These are phyloP conservation scores for Empis livida DNA, from an alignment of 2,888 invertebrate genomes.

Conservation along the genomic window DNA sequence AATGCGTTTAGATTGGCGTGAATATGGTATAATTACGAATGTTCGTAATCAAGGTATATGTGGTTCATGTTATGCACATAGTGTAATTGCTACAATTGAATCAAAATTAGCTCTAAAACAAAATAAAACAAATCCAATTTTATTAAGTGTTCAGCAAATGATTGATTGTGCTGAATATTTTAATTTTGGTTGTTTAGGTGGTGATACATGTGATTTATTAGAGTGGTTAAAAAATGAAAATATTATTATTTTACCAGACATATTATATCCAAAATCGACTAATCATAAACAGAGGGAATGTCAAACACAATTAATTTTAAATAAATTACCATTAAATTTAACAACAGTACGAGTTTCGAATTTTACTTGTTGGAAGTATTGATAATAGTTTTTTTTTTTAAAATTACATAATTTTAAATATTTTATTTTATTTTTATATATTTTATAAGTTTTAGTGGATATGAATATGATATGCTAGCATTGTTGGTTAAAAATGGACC, in stretches of 20 bases:
- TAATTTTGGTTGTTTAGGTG: constrained; percentile 65
- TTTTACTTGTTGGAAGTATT: not conserved
- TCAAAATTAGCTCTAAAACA: constrained; percentile 62
- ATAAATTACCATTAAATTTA: not conserved
- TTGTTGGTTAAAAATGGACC: constrained; percentile 59
- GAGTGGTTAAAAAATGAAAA: constrained; percentile 52
- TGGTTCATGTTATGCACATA: constrained; percentile 82
- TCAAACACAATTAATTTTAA: not conserved
- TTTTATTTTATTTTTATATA: constrained; percentile 2
- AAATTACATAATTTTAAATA: too few relatives aligned
- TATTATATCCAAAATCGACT: constrained; percentile 45
- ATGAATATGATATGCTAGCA: constrained; percentile 13
- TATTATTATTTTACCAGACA: constrained; percentile 42
- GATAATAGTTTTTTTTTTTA: too few relatives aligned
- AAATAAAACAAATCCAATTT: constrained; percentile 62
- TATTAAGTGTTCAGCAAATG: constrained; percentile 53
- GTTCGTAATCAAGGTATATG: constrained; percentile 61
- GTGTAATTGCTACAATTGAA: constrained; percentile 60
- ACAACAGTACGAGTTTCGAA: not conserved
- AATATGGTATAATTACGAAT: constrained; percentile 49
- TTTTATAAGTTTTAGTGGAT: constrained; percentile 12
- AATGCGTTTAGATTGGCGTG: constrained; percentile 41
- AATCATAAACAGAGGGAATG: not conserved
- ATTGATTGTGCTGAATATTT: constrained; percentile 66
- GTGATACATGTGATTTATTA: constrained; percentile 65